phyloP scores from a whole-genome alignment of 2,113 vertebrate genomes.

The Odocoileus hemionus region DNA sequence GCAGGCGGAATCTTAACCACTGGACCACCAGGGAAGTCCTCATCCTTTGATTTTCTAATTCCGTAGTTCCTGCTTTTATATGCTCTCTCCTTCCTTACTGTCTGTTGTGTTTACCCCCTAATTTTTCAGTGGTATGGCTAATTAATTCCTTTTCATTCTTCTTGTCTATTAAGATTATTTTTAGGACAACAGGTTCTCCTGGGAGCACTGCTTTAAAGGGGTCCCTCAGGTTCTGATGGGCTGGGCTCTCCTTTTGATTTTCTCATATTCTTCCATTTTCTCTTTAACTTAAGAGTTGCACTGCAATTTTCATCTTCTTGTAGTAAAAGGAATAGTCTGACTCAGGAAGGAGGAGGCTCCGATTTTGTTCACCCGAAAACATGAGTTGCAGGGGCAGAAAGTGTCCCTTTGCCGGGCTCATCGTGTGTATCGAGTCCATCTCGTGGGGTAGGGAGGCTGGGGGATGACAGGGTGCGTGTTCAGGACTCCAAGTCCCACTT shows the following conservation, averaged over 20 bases:
- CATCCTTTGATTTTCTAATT: neutral
- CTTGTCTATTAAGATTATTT: neutral
- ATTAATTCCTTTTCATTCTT: neutral
- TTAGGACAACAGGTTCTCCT: neutral
- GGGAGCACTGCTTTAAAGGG: neutral
- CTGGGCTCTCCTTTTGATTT: neutral
- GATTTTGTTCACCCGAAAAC: neutral
- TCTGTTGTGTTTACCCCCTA: neutral
- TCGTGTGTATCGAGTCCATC: neutral
- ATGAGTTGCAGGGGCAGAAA: neutral
- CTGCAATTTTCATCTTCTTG: neutral
- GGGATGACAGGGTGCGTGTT: rapidly evolving
- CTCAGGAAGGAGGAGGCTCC: neutral
- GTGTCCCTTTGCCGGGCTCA: rapidly evolving
- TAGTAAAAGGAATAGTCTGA: neutral
- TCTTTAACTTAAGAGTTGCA: neutral
- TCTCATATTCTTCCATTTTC: neutral
- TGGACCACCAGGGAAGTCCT: neutral
- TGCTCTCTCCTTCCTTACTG: neutral
- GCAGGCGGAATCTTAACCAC: neutral
- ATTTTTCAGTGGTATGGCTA: neutral
- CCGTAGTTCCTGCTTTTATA: neutral
- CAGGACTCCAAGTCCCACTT: neutral
- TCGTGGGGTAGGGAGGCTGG: neutral
- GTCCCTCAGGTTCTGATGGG: neutral